Evolutionary conservation across 2,113 vertebrate species (phyloP).

Genomic region (Rana temporaria): DNA sequence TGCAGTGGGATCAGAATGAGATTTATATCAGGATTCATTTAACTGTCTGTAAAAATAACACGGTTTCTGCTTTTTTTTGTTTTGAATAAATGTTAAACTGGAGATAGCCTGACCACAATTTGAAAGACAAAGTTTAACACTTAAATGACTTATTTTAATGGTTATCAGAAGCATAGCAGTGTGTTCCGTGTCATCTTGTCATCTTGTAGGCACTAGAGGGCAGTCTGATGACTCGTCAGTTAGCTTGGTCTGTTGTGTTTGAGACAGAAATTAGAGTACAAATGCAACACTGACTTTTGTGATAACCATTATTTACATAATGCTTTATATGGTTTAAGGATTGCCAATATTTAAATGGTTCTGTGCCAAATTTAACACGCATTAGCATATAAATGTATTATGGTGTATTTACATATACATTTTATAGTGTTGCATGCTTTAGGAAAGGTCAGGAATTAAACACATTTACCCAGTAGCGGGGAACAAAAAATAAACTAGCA

Average conservation of each 20-base stretch:
- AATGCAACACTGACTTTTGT: neutral
- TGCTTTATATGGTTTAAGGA: no score
- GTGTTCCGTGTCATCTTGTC: neutral
- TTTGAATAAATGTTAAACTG: slow-evolving; percentile 2
- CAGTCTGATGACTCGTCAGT: neutral
- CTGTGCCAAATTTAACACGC: no score
- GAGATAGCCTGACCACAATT: neutral
- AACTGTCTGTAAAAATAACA: neutral
- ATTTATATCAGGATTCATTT: neutral
- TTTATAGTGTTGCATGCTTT: no score
- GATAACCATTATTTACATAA: no score
- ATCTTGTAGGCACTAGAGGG: slow-evolving; percentile 4
- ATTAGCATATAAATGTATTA: no score
- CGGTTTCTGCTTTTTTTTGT: no score
- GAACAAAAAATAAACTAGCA: no score
- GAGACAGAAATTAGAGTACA: neutral
- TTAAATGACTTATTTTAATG: neutral
- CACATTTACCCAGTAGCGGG: no score
- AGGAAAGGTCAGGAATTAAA: no score
- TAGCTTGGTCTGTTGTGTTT: neutral
- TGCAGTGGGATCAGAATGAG: neutral
- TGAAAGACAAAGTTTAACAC: slow-evolving; percentile 13
- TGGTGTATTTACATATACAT: no score
- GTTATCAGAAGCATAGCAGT: neutral
- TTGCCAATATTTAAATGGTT: no score